phyloP scores from a whole-genome alignment of 2,888 invertebrate species.

The Oscheius sp. region DNA sequence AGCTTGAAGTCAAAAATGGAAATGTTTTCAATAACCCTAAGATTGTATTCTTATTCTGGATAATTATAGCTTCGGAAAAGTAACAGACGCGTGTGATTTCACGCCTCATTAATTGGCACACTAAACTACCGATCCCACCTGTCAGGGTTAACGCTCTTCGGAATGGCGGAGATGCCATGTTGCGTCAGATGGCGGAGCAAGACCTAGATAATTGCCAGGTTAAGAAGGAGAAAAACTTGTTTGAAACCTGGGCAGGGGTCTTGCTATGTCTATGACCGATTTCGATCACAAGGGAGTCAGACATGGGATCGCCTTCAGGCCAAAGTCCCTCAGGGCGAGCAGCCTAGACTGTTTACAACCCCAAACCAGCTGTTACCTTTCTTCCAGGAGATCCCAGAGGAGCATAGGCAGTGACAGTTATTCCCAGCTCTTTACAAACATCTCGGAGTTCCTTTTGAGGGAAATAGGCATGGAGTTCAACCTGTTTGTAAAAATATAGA shows the following conservation, averaged over 20 bases:
- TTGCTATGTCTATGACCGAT: slow-evolving; percentile 52
- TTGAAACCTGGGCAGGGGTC: slow-evolving; percentile 51
- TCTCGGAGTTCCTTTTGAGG: slow-evolving; percentile 78
- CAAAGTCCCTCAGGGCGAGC: slow-evolving; percentile 51
- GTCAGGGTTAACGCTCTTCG: slow-evolving; percentile 51
- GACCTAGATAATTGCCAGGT: slow-evolving; percentile 29
- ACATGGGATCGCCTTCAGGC: slow-evolving; percentile 52
- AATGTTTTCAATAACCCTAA: slow-evolving; percentile 55
- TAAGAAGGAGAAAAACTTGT: background rate
- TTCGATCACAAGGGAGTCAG: slow-evolving; percentile 42
- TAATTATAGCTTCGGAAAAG: background rate
- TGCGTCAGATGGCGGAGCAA: slow-evolving; percentile 56
- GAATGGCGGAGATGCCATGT: slow-evolving; percentile 54
- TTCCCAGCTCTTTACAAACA: slow-evolving; percentile 77
- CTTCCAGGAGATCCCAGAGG: slow-evolving; percentile 58
- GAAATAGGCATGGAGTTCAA: slow-evolving; percentile 83
- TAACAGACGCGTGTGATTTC: background rate
- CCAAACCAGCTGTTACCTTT: slow-evolving; percentile 24
- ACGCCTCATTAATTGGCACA: slow-evolving; percentile 22
- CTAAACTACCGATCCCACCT: slow-evolving; percentile 28
- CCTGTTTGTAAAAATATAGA: slow-evolving; percentile 71
- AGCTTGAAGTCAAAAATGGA: slow-evolving; percentile 57
- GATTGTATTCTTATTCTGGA: background rate
- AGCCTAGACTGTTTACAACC: slow-evolving; percentile 29
- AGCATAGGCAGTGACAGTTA: slow-evolving; percentile 71